phyloP scores from a whole-genome alignment of 2,888 invertebrate species.

The Spialia ferax region DNA sequence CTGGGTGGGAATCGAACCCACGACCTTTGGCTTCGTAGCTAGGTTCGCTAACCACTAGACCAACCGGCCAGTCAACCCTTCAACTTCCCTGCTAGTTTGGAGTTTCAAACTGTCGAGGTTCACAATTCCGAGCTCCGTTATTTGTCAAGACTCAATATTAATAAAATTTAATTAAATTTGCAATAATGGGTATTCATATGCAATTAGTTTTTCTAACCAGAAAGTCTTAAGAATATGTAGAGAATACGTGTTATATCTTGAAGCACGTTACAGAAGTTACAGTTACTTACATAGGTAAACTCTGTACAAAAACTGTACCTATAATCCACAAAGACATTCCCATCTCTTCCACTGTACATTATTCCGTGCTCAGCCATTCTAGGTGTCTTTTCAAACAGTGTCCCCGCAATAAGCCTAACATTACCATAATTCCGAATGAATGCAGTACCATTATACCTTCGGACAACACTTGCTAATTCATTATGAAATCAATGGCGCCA shows the following conservation, averaged over 20 bases:
- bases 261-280: not conserved
- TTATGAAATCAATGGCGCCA: constrained; percentile 45
- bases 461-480: constrained; percentile 43
- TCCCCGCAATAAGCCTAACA: constrained; percentile 17
- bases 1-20: too few species aligned
- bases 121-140: too few species aligned
- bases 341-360: constrained; percentile 8
- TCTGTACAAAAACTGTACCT: not conserved
- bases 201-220: too few species aligned
- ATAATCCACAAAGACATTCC: not conserved
- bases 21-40: too few species aligned
- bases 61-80: too few species aligned
- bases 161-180: too few species aligned
- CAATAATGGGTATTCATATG: too few species aligned
- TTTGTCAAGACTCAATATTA: too few species aligned
- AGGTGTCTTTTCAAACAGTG: constrained; percentile 30
- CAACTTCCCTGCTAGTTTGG: too few species aligned
- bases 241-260: not conserved
- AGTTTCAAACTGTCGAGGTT: too few species aligned
- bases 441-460: constrained; percentile 27
- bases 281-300: not conserved
- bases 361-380: constrained; percentile 19
- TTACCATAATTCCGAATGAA: constrained; percentile 35
- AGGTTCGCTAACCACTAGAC: too few species aligned
- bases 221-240: not conserved